Evolutionary conservation across 2,113 vertebrate species (phyloP).

Genomic region (Gallinago paraguaiae): DNA sequence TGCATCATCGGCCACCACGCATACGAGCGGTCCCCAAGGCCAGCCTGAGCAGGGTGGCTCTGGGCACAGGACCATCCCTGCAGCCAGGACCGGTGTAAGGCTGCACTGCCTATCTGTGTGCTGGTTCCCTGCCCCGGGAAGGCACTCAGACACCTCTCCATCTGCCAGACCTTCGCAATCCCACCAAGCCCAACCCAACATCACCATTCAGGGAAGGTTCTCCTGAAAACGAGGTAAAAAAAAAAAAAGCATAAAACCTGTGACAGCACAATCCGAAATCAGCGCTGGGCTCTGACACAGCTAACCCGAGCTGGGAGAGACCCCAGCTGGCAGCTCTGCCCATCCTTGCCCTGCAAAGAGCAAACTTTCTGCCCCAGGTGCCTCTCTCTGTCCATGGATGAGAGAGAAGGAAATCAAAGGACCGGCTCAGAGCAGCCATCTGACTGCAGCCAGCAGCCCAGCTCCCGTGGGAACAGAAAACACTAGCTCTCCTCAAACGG

Average conservation of each 20-base stretch:
- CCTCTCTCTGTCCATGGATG: not conserved
- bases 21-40: rapidly evolving
- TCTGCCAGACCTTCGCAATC: not conserved
- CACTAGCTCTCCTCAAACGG: not conserved
- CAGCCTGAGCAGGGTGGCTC: not conserved
- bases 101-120: too few species aligned
- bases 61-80: not conserved
- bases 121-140: not conserved
- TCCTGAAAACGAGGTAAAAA: not conserved
- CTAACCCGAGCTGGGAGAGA: not conserved
- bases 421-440: not conserved
- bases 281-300: not conserved
- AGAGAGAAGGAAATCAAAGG: not conserved
- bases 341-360: not conserved
- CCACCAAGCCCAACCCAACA: rapidly evolving
- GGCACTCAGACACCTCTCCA: not conserved
- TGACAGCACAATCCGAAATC: not conserved
- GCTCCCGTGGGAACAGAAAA: not conserved
- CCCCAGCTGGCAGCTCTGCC: constrained; percentile 14
- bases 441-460: not conserved
- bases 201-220: not conserved
- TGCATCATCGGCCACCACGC: rapidly evolving
- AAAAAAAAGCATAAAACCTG: not conserved
- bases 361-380: not conserved
- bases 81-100: not conserved